Evolutionary conservation across 1,140 invertebrate genomes (phyloP).

Genomic region (Pissodes strobi): DNA sequence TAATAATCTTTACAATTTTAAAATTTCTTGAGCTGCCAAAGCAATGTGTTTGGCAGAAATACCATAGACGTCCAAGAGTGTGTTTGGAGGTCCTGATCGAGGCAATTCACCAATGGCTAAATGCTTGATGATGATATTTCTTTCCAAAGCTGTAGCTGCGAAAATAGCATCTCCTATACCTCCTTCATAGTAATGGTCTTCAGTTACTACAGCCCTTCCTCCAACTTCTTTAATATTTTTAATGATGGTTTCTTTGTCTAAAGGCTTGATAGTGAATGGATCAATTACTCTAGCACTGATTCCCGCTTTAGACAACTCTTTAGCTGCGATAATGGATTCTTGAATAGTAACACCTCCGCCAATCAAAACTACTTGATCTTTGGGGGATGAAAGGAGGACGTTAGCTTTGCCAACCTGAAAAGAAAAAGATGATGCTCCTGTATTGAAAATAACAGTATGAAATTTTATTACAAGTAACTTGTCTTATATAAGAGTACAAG

Average conservation of each 20-base stretch:
- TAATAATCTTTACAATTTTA: conserved; percentile 63
- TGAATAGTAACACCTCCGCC: conserved; percentile 92
- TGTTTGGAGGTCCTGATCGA: conserved; percentile 85
- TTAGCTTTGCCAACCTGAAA: conserved; percentile 74
- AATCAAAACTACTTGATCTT: conserved; percentile 85
- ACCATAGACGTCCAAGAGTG: conserved; percentile 85
- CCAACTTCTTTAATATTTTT: conserved; percentile 78
- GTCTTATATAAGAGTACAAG: conserved; percentile 2
- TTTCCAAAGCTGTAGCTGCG: conserved; percentile 74
- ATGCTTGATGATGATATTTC: conserved; percentile 78
- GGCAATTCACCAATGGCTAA: conserved; percentile 86
- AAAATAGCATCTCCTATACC: conserved; percentile 95
- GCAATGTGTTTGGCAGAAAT: conserved; percentile 83
- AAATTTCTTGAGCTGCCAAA: conserved; percentile 67
- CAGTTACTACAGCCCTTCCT: conserved; percentile 88
- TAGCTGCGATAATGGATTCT: conserved; percentile 86
- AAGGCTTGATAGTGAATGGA: conserved; percentile 94
- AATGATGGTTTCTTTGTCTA: conserved; percentile 81
- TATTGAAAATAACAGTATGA: no score
- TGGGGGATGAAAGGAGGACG: conserved; percentile 73
- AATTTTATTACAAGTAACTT: no score
- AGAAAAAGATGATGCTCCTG: conserved; percentile 15
- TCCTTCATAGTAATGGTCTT: conserved; percentile 96
- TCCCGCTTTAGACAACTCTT: conserved; percentile 70
- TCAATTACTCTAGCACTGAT: conserved; percentile 84